Conservation (phyloP, 2,797 vertebrate species). For the Hydrolagus colliei region DNA sequence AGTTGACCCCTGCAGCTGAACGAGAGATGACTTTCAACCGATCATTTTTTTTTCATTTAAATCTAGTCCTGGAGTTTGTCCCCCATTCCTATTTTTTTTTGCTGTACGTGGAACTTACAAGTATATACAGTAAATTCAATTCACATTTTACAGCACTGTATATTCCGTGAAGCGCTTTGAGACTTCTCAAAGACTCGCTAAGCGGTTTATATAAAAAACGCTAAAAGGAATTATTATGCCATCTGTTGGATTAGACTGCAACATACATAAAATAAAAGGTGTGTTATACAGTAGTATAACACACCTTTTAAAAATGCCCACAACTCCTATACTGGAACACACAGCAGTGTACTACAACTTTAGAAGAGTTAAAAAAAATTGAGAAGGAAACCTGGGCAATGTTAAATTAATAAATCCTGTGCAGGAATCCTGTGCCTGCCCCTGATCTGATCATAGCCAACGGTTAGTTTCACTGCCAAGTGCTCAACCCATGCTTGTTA, state of each 20-base stretch:
- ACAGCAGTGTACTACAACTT: not conserved
- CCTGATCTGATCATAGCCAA: not conserved
- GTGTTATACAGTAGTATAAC: too few relatives aligned
- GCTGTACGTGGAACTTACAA: too few relatives aligned
- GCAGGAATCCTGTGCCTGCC: not conserved
- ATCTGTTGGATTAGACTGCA: too few relatives aligned
- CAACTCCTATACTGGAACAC: not conserved
- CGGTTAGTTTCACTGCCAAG: constrained; percentile 17
- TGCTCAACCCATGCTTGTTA: constrained; percentile 23
- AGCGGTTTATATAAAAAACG: too few relatives aligned
- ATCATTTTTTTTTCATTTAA: not conserved
- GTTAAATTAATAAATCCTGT: not conserved
- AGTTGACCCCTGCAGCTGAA: not conserved
- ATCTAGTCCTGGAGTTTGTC: not conserved
- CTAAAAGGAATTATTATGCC: too few relatives aligned
- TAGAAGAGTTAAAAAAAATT: not conserved
- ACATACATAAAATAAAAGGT: too few relatives aligned
- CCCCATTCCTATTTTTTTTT: too few relatives aligned
- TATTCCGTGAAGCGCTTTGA: too few relatives aligned
- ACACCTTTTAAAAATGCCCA: too few relatives aligned
- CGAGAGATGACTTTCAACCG: not conserved
- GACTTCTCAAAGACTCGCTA: too few relatives aligned
- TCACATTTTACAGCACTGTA: too few relatives aligned
- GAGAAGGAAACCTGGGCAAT: not conserved
- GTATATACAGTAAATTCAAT: too few relatives aligned